Evolutionary conservation across 2,888 invertebrate species (phyloP).

Genomic region (Drosophila paramelanica): DNA sequence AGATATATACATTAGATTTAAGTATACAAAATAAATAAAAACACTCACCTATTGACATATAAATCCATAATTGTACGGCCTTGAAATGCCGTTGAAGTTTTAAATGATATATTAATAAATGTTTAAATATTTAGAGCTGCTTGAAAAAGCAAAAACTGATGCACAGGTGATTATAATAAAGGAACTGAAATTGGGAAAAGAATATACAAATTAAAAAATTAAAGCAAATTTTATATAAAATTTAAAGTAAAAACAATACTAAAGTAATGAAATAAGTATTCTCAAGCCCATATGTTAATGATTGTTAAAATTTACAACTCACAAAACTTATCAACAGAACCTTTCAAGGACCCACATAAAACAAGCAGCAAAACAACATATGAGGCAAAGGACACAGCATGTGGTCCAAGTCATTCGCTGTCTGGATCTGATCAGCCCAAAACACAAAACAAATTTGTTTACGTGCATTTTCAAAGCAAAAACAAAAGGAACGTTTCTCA

Average conservation of each 20-base stretch:
- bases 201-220: not conserved
- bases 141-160: conserved; percentile 28
- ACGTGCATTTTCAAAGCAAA: conserved; percentile 45
- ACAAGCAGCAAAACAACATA: conserved; percentile 34
- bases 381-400: conserved; percentile 57
- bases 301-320: conserved; percentile 42
- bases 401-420: conserved; percentile 49
- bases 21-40: not conserved
- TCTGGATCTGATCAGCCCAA: conserved; percentile 8
- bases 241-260: not conserved
- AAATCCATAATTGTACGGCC: conserved; percentile 82
- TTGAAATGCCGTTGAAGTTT: conserved; percentile 59
- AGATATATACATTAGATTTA: not conserved
- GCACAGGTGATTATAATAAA: conserved; percentile 24
- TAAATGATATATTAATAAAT: conserved; percentile 19
- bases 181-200: conserved; percentile 39
- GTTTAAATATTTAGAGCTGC: conserved; percentile 25
- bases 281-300: conserved; percentile 11
- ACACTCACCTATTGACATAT: conserved; percentile 74
- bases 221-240: conserved; percentile 2
- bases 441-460: conserved; percentile 67
- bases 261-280: not conserved
- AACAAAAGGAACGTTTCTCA: conserved; percentile 20
- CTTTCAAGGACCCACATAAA: conserved; percentile 42
- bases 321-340: conserved; percentile 38